Evolutionary conservation across 2,888 invertebrate species (phyloP), one percentile per base, ranked within the genome.

Genomic region (Acheta domesticus): DNA sequence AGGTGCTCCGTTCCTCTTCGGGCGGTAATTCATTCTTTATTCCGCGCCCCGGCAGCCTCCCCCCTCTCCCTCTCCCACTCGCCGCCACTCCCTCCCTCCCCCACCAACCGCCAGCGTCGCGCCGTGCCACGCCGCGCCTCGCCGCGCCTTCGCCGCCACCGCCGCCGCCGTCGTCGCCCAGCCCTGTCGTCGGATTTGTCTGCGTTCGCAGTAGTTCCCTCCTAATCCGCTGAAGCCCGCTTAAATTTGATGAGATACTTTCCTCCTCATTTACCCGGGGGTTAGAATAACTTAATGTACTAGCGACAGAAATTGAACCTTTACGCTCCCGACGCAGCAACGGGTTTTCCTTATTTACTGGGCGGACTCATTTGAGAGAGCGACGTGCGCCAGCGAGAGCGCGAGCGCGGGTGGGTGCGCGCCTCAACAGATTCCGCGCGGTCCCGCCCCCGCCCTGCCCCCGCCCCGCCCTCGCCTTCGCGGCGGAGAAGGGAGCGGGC

Each of bases 211-310:
- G 62, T 62, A 62, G 62, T 62, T 62, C 62, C 62, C 62, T 62
- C 62, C 62, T 62, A 62, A 62, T 62, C 62, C 62, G 62, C 62
- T 62, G 62, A 62, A 62, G 62, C 62, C 62, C 62, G 62, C 62
- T 62, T 62, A 62, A 62, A 62, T 62, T 62, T 62, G 62, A 62
- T 62, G 62, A 62, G 62, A 62, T 62, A 62, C 62, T 62, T 62
- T 62, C 62, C 62, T 62, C 62, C 62, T 62, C 62, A 62, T 62
- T 62, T 62, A 62, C 62, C 14, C 62, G n/a, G n/a, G 62, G 62
- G 62, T 62, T 62, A 62, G 62, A 62, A 62, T 62, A 62, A 62
- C 62, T 62, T 62, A 62, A 62, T 62, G 62, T 62, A 62, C 62
- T 62, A 62, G 62, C n/a, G 62, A 62, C 62, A 62, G 62, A 62